Percentiles rank a stretch among this genome's conserved stretches.
Evolutionary conservation across 2,888 invertebrate species (phyloP).

Genomic region (Acronicta psi): DNA sequence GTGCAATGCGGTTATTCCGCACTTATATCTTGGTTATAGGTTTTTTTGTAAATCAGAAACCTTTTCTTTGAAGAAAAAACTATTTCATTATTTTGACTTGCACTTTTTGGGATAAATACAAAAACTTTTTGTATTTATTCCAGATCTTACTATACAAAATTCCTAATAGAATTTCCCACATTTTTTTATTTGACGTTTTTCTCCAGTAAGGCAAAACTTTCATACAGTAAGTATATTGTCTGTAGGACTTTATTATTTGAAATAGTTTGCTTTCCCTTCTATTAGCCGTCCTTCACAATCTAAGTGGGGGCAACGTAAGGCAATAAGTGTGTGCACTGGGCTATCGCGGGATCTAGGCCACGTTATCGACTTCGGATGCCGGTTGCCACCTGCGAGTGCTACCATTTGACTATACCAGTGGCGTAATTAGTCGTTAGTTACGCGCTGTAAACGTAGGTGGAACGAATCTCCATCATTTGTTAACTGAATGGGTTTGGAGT

Average conservation of each 20-base stretch:
- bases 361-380: conserved; percentile 62
- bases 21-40: conserved; percentile 13
- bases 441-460: conserved; percentile 47
- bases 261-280: conserved; percentile 25
- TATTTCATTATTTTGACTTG: conserved; percentile 34
- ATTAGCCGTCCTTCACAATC: conserved; percentile 38
- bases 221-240: conserved; percentile 12
- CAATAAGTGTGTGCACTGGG: conserved; percentile 33
- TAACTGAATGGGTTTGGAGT: conserved; percentile 52
- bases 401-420: conserved; percentile 39
- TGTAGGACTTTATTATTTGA: conserved; percentile 24
- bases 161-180: too few relatives aligned
- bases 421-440: conserved; percentile 58
- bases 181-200: too few relatives aligned
- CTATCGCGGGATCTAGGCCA: conserved; percentile 69
- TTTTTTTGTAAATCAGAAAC: conserved; percentile 29
- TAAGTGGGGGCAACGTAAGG: conserved; percentile 18
- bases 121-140: too few relatives aligned
- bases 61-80: conserved; percentile 41
- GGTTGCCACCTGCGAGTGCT: conserved; percentile 54
- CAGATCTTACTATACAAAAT: too few relatives aligned
- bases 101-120: conserved; percentile 28
- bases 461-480: conserved; percentile 59
- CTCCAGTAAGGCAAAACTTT: neutral
- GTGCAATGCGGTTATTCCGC: conserved; percentile 32